These are phyloP conservation scores for Ambastaia sidthimunki DNA, from an alignment of 2,797 vertebrate species.

Conservation along the genomic window DNA sequence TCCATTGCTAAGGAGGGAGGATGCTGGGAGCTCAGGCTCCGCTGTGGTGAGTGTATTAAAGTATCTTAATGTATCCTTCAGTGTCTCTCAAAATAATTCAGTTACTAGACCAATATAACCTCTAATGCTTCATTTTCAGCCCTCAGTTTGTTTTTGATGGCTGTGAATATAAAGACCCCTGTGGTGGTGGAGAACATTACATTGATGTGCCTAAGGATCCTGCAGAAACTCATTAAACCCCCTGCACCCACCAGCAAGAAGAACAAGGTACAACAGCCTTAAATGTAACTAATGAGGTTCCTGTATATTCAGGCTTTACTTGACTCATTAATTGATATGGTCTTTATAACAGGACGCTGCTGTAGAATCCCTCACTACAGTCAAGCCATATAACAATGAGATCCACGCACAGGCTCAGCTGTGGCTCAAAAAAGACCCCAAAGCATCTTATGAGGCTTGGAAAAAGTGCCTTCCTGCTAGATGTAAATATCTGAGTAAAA, in stretches of 20 bases:
- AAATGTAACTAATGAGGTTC: not conserved
- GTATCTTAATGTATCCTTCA: not conserved
- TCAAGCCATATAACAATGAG: slow-evolving; percentile 97
- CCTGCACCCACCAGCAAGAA: slow-evolving; percentile 97
- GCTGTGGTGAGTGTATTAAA: slow-evolving; percentile 86
- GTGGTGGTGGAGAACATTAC: slow-evolving; percentile 99
- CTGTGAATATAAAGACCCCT: slow-evolving; percentile 97
- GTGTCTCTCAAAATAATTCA: not conserved
- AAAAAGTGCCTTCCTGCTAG: slow-evolving; percentile 97
- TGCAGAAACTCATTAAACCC: slow-evolving; percentile 97
- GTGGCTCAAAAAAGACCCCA: slow-evolving; percentile 98
- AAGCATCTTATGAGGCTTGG: slow-evolving; percentile 96
- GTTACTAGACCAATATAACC: slow-evolving; percentile 9
- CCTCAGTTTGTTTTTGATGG: slow-evolving; percentile 97
- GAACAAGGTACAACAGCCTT: slow-evolving; percentile 86
- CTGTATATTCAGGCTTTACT: not conserved
- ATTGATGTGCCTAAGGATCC: slow-evolving; percentile 96
- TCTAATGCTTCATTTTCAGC: slow-evolving; percentile 72
- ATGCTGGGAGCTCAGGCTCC: slow-evolving; percentile 96
- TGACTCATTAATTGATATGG: slow-evolving; percentile 32
- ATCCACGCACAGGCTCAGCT: slow-evolving; percentile 97
- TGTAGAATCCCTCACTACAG: slow-evolving; percentile 91
- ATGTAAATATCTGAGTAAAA: slow-evolving; percentile 75
- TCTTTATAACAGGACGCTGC: slow-evolving; percentile 85
- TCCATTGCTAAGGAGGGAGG: slow-evolving; percentile 97